phyloP scores from a whole-genome alignment of 2,888 invertebrate species.

The Chalcosyrphus nemorum region DNA sequence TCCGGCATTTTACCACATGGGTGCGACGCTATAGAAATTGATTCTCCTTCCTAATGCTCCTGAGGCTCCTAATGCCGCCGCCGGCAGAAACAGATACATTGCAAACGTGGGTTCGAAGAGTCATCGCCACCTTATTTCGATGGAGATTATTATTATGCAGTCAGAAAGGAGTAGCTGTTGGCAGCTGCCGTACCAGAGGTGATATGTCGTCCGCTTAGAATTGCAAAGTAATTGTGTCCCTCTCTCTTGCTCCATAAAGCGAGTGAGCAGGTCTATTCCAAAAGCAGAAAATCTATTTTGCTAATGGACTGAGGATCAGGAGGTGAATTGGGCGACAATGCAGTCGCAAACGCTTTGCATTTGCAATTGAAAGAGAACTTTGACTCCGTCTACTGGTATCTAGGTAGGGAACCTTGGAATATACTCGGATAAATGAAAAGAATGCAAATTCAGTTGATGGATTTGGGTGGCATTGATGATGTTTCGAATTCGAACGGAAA shows the following conservation, averaged over 20 bases:
- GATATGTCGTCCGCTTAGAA: conserved; percentile 61
- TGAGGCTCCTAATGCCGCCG: not conserved
- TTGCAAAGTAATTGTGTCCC: conserved; percentile 62
- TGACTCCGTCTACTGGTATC: not conserved
- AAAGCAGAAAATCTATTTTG: conserved; percentile 14
- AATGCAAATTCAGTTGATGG: not conserved
- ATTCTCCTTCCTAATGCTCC: conserved; percentile 9
- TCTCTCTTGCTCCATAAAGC: not conserved
- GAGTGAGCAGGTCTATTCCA: conserved; percentile 6
- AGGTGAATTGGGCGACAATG: conserved; percentile 45
- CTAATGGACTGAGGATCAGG: conserved; percentile 39
- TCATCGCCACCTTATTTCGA: conserved; percentile 61
- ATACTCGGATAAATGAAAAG: not conserved
- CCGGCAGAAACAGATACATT: not conserved
- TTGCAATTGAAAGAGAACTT: conserved; percentile 8
- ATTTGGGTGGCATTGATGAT: not conserved
- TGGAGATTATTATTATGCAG: conserved; percentile 58
- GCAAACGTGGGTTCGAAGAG: conserved; percentile 25
- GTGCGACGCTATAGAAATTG: conserved; percentile 68
- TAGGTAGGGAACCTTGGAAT: too few species aligned
- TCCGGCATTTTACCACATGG: conserved; percentile 61
- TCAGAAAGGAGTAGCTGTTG: conserved; percentile 12
- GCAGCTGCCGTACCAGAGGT: conserved; percentile 43
- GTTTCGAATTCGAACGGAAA: not conserved
- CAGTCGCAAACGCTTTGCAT: conserved; percentile 33